Base-by-base conservation (phyloP, 1,140 invertebrate species). In the Cardiocondyla obscurior region DNA sequence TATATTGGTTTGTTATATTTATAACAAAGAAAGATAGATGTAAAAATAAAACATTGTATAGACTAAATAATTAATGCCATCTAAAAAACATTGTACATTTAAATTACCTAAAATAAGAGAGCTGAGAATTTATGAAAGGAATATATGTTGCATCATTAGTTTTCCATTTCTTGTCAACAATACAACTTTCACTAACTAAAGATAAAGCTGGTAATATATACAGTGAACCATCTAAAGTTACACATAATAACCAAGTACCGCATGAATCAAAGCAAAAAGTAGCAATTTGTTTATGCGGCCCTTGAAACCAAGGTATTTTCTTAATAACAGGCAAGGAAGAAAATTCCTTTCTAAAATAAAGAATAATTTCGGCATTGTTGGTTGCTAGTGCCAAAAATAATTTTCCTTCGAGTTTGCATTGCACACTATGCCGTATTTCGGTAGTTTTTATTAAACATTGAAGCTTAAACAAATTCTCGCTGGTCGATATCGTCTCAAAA, bases 191-290 rank as follows among this genome's bases (percentile, higher is more conserved):
- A 84, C 95, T 95, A 36, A 96, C 93, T 82, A 96, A 88, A 77
- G 94, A 93, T 77, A 96, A 89, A 30, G 95, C 95, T 70, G 96
- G 96, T 39, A 96, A 90, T 82, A 96, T 96, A 81, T 95, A 96
- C 3, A 96, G 87, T 7, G 95, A 95, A 82, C 95, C 94, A 91
- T 96, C 95, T 10, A 92, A 93, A 92, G 95, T 95, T 53, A 96
- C 93, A 83, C 95, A 92, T 8, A 97, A 90, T n/a, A 97, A 92
- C 96, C 96, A 97, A 60, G 95, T 94, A 46, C 96, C 96, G n/a
- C 94, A 94, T 28, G 96, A 95, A 93, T 97, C 96, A 92, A 97
- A 97, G 90, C 96, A 96, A 74, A 97, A 90, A 74, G 95, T 95
- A 83, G 95, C 94, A 49, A 97, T 96, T 83, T 93, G 91, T 91